Percentiles rank a stretch among this genome's conserved stretches.
These are phyloP conservation scores for Spea multiplicata DNA, from an alignment of 2,113 vertebrate species.

Conservation along the genomic window DNA sequence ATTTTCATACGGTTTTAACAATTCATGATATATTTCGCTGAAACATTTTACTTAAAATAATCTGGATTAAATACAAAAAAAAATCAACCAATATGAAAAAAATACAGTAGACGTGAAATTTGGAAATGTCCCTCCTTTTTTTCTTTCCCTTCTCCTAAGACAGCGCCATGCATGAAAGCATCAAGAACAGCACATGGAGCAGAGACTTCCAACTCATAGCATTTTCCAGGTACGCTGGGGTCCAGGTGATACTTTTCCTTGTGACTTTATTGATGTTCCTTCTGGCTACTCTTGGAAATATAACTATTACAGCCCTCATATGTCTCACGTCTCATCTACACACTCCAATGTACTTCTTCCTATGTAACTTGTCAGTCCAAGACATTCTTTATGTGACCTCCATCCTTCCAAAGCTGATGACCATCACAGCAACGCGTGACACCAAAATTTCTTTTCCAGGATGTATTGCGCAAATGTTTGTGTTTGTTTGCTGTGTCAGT, in stretches of 20 bases:
- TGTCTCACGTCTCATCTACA: background rate
- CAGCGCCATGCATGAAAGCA: too few species aligned
- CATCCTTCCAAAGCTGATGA: conserved; percentile 19
- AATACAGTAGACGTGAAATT: too few species aligned
- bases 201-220: conserved; percentile 8
- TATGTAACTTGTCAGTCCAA: conserved; percentile 12
- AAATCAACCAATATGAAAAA: too few species aligned
- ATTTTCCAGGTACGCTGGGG: background rate
- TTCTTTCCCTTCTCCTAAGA: too few species aligned
- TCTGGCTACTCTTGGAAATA: background rate
- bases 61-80: too few species aligned
- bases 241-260: background rate
- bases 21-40: too few species aligned
- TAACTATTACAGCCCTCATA: background rate
- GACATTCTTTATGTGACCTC: background rate
- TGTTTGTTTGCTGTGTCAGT: background rate
- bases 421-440: background rate
- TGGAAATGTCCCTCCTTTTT: too few species aligned
- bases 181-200: background rate
- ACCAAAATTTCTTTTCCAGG: background rate
- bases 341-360: conserved; percentile 40
- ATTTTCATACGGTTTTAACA: too few species aligned
- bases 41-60: too few species aligned
- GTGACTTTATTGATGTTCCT: conserved; percentile 2
- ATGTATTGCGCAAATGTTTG: conserved; percentile 10